Evolutionary conservation across 2,888 invertebrate species (phyloP).

Genomic region (Halictus quadricinctus): DNA sequence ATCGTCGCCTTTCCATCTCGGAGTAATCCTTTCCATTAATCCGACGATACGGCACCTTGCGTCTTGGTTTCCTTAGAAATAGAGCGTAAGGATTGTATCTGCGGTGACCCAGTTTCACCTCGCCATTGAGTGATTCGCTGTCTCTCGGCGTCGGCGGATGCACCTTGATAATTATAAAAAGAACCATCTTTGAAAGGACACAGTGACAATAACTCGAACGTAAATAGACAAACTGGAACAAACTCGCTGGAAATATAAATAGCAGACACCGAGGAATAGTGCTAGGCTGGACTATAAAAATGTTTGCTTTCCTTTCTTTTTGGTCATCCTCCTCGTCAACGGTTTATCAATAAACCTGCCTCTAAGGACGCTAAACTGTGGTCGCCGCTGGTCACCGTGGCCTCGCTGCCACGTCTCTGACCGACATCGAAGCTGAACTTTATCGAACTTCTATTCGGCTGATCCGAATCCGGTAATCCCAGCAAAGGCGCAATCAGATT

Average conservation of each 20-base stretch:
- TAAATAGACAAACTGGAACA: slow-evolving; percentile 22
- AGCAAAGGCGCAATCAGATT: slow-evolving; percentile 75
- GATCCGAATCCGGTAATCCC: slow-evolving; percentile 70
- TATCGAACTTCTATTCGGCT: slow-evolving; percentile 3
- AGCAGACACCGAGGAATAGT: neutral
- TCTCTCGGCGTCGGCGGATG: slow-evolving; percentile 72
- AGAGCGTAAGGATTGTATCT: slow-evolving; percentile 76
- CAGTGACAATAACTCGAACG: neutral
- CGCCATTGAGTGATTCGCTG: slow-evolving; percentile 30
- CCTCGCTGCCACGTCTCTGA: neutral
- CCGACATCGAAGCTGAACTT: neutral
- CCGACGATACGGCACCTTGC: slow-evolving; percentile 71
- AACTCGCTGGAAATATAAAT: slow-evolving; percentile 25
- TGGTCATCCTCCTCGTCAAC: neutral
- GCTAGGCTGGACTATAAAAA: neutral
- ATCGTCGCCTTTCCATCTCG: neutral
- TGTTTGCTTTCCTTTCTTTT: neutral
- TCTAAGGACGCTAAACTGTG: slow-evolving; percentile 29
- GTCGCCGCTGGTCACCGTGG: neutral
- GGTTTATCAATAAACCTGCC: slow-evolving; percentile 28
- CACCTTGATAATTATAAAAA: slow-evolving; percentile 69
- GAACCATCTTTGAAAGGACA: slow-evolving; percentile 30
- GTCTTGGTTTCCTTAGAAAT: slow-evolving; percentile 75
- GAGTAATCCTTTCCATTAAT: slow-evolving; percentile 17
- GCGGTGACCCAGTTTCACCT: slow-evolving; percentile 33